Evolutionary conservation across 2,888 invertebrate species (phyloP), one percentile per base, ranked within the genome.

Genomic region (Caenorhabditis sp.): DNA sequence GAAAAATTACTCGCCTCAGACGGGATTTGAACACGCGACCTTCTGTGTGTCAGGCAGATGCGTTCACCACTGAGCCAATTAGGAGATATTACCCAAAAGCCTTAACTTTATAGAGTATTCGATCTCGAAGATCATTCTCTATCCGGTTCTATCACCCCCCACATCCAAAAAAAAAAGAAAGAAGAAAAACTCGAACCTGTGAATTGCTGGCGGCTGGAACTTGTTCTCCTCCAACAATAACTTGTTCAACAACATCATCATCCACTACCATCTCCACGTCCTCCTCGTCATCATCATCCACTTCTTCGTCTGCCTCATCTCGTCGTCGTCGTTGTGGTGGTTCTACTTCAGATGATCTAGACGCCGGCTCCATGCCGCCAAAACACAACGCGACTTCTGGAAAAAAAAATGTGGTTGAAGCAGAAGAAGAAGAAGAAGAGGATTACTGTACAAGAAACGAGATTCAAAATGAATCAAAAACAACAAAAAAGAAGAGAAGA

Each of bases 371-470:
- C 43, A 43, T 43, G 43, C 43, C 43, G 43, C 17, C 43, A 43
- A 43, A 43, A 17, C 43, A 43, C 38, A 38, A 53, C 25, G 25
- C 3, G 14, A 26, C 17, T n/a, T 53, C 23, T 26, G n/a, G 4
- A 58, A 58, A 5, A 27, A 21, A 43, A n/a, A n/a, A n/a, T n/a
- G n/a, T n/a, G n/a, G n/a, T n/a, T n/a, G n/a, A n/a, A n/a, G n/a
- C n/a, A n/a, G n/a, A n/a, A n/a, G n/a, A n/a, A n/a, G n/a, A n/a
- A n/a, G n/a, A n/a, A n/a, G 25, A 27, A 38, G 31, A 27, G 27
- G 58, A 5, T 8, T 67, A 67, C 67, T 38, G 67, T 68, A 68
- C 63, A 62, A 56, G 31, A 27, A 36, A 56, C 25, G 57, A 63
- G 60, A n/a, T n/a, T n/a, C n/a, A n/a, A n/a, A n/a, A n/a, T n/a